Evolutionary conservation across 2,113 vertebrate species (phyloP), one percentile per base, ranked within the genome.

Genomic region (Zosterops pallidus): DNA sequence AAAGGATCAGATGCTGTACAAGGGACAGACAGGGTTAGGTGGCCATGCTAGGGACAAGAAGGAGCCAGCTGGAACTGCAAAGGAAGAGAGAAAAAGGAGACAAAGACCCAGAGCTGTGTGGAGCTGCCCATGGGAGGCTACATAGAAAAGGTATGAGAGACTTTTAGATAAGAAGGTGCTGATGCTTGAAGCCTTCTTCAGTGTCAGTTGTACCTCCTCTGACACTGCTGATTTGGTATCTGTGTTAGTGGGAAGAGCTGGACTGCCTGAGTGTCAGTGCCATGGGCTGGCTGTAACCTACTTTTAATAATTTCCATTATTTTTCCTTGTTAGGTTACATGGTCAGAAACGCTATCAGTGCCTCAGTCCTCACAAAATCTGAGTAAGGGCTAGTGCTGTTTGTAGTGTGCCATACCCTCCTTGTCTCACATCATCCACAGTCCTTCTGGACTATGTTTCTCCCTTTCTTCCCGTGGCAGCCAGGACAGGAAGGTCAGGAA

Each of bases 211-310:
- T 39, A 6, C 35, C 37, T 28, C 25, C 11, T 9, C 25, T 2
- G 2, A 13, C 59, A 3, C 24, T 39, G 24, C 1, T 44, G 49
- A 9, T 53, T 35, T 44, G 59, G 1, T 52, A 29, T 55, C 17
- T 21, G 9, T 68, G 12, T 28, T 56, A 13, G 23, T 63, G 19
- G 50, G 64, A 83, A 55, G 15, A 65, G 23, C 13, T 29, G 62
- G 13, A 29, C 14, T 33, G 1, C 37, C 57, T 33, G 33, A 39
- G n/a, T 72, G n/a, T 39, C 25, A 0, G 1, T 69, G 65, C 23
- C 26, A 21, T 0, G 0, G 39, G 8, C 14, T 60, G 49, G 12
- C 35, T 69, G 8, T 57, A 14, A 22, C 22, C 35, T 63, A 20
- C 6, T 50, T 91, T 42, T 26, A 16, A 9, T 55, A 6, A 23